Conservation (phyloP, 2,888 invertebrate species). For the Crematogaster levior region DNA sequence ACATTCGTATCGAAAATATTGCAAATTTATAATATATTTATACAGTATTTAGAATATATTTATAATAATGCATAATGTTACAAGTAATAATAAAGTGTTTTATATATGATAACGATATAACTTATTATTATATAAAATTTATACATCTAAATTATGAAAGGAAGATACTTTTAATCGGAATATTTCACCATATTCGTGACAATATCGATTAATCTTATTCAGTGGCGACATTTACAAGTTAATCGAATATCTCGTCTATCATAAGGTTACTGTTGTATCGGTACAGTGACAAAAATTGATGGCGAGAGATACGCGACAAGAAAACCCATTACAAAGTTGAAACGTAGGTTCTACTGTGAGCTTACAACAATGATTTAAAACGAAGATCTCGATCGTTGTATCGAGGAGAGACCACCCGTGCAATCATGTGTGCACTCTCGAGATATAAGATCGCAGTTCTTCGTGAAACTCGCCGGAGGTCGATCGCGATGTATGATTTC, state of each 20-base stretch:
- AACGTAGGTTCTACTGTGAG: constrained; percentile 23
- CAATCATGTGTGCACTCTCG: constrained; percentile 41
- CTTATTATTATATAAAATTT: neutral
- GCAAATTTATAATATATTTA: neutral
- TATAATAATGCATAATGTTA: neutral
- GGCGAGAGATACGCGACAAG: constrained; percentile 29
- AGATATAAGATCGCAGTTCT: constrained; percentile 55
- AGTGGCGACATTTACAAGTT: constrained; percentile 33
- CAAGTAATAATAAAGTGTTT: no score
- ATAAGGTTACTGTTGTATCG: constrained; percentile 36
- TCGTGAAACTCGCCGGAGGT: constrained; percentile 45
- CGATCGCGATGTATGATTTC: constrained; percentile 61
- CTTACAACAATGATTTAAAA: constrained; percentile 36
- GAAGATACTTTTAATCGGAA: neutral
- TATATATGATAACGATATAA: no score
- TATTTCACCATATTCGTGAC: neutral
- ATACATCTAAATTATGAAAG: neutral
- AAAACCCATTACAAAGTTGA: constrained; percentile 36
- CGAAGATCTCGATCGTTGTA: constrained; percentile 35
- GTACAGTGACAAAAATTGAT: constrained; percentile 41
- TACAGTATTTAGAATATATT: no score
- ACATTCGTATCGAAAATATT: neutral
- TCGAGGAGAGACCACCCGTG: constrained; percentile 49
- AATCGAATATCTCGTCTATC: constrained; percentile 40
- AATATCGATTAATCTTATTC: constrained; percentile 17